These are phyloP conservation scores for Cygnus atratus DNA, from an alignment of 2,113 vertebrate genomes.

Conservation along the genomic window DNA sequence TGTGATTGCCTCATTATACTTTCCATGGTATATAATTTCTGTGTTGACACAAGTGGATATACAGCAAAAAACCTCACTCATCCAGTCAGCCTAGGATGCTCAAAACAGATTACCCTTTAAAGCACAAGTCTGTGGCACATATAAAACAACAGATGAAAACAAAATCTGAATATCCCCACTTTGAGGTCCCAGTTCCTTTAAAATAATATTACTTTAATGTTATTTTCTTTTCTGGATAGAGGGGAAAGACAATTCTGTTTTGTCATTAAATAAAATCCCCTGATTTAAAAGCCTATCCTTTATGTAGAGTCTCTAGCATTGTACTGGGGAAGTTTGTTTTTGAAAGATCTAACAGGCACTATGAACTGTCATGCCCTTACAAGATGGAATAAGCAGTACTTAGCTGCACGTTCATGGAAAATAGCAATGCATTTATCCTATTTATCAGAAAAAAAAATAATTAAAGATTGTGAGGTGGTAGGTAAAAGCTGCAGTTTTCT, in stretches of 20 bases:
- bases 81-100: conserved; percentile 18
- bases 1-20: conserved; percentile 43
- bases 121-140: not conserved
- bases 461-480: not conserved
- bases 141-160: not conserved
- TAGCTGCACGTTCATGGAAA: not conserved
- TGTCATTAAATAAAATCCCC: not conserved
- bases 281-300: not conserved
- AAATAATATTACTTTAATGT: not conserved
- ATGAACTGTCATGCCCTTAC: not conserved
- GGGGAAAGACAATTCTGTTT: not conserved
- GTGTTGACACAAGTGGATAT: conserved; percentile 21
- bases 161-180: not conserved
- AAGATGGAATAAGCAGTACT: not conserved
- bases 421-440: not conserved
- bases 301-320: not conserved
- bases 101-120: not conserved
- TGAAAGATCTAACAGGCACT: not conserved
- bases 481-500: not conserved
- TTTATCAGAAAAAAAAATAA: not conserved
- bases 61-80: conserved; percentile 20
- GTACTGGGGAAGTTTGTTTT: not conserved
- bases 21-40: conserved; percentile 49
- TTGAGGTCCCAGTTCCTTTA: not conserved
- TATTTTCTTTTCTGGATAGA: not conserved